Evolutionary conservation across 2,797 vertebrate species (phyloP).

Genomic region (Mus minutoides): DNA sequence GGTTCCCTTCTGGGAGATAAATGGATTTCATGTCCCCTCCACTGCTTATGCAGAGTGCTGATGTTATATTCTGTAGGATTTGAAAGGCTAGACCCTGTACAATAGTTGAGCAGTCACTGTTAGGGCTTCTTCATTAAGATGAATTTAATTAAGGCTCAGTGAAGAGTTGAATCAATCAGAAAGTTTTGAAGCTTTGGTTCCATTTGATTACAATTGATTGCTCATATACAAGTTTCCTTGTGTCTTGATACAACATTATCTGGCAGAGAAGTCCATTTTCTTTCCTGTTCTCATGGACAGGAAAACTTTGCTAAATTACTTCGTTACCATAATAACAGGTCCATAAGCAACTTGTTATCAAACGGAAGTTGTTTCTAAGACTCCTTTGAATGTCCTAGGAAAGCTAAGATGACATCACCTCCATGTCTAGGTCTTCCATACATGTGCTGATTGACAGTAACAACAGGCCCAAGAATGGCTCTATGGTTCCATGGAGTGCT

Average conservation of each 20-base stretch:
- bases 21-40: neutral
- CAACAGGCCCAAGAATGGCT: neutral
- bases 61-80: neutral
- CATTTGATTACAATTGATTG: constrained; percentile 26
- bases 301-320: constrained; percentile 25
- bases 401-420: neutral
- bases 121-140: neutral
- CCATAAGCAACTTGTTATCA: constrained; percentile 35
- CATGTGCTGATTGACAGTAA: neutral
- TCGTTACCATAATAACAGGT: neutral
- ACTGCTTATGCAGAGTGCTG: neutral
- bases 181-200: neutral
- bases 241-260: neutral
- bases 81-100: neutral
- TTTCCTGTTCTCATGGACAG: neutral
- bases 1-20: constrained; percentile 9
- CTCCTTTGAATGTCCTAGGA: constrained; percentile 5
- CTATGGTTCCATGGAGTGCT: neutral
- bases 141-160: neutral
- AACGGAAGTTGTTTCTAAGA: constrained; percentile 3
- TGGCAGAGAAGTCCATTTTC: neutral
- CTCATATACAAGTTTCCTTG: neutral
- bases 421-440: neutral
- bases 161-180: neutral
- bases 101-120: neutral